Evolutionary conservation across 2,797 vertebrate species (phyloP).

Genomic region (Selene dorsalis): DNA sequence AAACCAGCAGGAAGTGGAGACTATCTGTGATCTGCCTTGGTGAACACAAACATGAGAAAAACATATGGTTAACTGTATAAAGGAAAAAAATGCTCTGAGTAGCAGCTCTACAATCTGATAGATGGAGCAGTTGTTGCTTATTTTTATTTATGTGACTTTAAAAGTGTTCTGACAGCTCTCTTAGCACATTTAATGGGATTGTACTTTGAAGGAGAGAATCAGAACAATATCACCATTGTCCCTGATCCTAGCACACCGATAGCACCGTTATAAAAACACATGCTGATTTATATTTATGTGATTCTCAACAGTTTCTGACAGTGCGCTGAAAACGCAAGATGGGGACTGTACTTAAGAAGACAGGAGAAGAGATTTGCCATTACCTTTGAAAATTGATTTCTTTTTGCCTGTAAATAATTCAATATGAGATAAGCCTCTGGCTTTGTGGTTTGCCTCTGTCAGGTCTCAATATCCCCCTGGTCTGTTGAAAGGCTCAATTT

Average conservation of each 20-base stretch:
- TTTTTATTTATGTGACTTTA: constrained; percentile 59
- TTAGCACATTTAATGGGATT: constrained; percentile 47
- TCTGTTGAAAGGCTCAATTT: constrained; percentile 37
- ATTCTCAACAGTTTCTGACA: constrained; percentile 57
- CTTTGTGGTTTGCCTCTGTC: constrained; percentile 54
- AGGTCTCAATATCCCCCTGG: constrained; percentile 41
- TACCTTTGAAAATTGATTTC: constrained; percentile 62
- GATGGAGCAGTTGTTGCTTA: constrained; percentile 34
- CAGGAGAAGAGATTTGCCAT: constrained; percentile 49
- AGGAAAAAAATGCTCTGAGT: constrained; percentile 9
- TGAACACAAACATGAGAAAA: constrained; percentile 37
- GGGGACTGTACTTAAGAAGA: constrained; percentile 45
- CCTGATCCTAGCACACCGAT: constrained; percentile 42
- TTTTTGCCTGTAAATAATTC: constrained; percentile 67
- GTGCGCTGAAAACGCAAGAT: constrained; percentile 30
- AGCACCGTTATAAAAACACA: constrained; percentile 36
- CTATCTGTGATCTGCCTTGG: constrained; percentile 17
- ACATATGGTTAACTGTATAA: constrained; percentile 11
- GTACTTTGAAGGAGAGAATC: constrained; percentile 42
- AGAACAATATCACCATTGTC: constrained; percentile 46
- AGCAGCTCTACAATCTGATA: constrained; percentile 28
- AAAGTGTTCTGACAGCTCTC: constrained; percentile 42
- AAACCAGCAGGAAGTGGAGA: neutral
- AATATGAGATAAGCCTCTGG: constrained; percentile 50
- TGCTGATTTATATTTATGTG: constrained; percentile 62